Conservation (phyloP, 2,113 vertebrate species). For the Saimiri boliviensis region DNA sequence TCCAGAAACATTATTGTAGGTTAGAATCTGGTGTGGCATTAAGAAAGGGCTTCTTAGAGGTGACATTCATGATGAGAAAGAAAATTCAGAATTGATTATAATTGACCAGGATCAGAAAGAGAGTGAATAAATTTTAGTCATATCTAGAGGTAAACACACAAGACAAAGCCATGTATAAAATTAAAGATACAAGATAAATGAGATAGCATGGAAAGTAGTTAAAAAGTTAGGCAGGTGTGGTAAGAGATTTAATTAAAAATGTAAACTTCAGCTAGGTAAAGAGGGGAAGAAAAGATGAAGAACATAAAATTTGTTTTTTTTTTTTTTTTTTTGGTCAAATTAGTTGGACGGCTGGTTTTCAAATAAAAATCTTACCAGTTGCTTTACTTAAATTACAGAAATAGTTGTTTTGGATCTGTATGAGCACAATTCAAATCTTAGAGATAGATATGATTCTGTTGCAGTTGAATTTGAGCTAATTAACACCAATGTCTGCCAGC, state of each 20-base stretch:
- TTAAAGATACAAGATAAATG: background rate
- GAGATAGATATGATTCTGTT: conserved; percentile 52
- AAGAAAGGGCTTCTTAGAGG: background rate
- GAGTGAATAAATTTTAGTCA: background rate
- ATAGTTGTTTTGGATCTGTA: background rate
- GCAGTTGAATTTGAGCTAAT: conserved; percentile 67
- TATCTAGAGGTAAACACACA: background rate
- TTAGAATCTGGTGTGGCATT: background rate
- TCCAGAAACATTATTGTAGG: background rate
- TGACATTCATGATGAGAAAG: background rate
- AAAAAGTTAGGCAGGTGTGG: background rate
- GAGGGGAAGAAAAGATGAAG: background rate
- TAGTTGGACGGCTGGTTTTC: background rate
- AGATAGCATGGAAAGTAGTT: background rate
- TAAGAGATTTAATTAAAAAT: background rate
- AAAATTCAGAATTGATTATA: background rate
- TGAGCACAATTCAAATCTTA: conserved; percentile 49
- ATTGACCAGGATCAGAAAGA: background rate
- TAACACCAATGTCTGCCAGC: conserved; percentile 66
- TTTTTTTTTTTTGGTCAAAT: background rate
- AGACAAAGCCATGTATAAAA: background rate
- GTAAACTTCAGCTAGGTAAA: background rate
- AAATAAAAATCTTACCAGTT: conserved; percentile 34
- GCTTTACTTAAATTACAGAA: background rate
- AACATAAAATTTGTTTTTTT: background rate